These are phyloP conservation scores for Daktulosphaira vitifoliae DNA, from an alignment of 1,140 invertebrate species.

Conservation along the genomic window DNA sequence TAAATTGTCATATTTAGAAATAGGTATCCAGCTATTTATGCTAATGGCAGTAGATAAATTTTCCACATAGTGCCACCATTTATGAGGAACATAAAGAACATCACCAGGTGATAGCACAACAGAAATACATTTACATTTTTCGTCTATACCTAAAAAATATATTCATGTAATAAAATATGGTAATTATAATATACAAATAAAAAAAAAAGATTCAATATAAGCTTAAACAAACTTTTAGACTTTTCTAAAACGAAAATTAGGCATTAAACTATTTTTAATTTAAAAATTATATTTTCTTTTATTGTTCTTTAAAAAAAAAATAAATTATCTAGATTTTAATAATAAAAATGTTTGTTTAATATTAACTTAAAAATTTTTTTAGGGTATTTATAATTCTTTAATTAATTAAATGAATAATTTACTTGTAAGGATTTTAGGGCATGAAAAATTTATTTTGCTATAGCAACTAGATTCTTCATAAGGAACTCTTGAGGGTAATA, in stretches of 20 bases:
- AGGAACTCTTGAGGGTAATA: conserved; percentile 78
- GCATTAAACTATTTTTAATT: too few species aligned
- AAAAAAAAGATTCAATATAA: background rate
- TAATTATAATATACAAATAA: background rate
- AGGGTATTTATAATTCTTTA: conserved; percentile 36
- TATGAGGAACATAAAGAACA: conserved; percentile 74
- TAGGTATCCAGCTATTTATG: conserved; percentile 80
- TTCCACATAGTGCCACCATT: conserved; percentile 97
- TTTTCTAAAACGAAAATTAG: too few species aligned
- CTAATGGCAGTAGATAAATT: conserved; percentile 65
- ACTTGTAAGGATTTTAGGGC: conserved; percentile 43
- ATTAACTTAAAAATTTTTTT: conserved; percentile 39
- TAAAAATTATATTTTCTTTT: too few species aligned
- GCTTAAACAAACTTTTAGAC: too few species aligned
- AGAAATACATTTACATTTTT: conserved; percentile 45
- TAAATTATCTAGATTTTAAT: too few species aligned
- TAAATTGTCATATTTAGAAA: conserved; percentile 40
- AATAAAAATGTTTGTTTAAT: too few species aligned
- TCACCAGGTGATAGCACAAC: conserved; percentile 71
- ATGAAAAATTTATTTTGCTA: conserved; percentile 71
- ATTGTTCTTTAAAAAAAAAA: too few species aligned
- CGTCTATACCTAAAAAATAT: conserved; percentile 10
- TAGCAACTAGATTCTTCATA: conserved; percentile 97
- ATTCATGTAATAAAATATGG: too few species aligned
- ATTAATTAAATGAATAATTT: conserved; percentile 16